A percentile compares a stretch with the other conserved stretches of the same genome.
Conservation (phyloP, 2,888 invertebrate species). For the Cephalotes varians region DNA sequence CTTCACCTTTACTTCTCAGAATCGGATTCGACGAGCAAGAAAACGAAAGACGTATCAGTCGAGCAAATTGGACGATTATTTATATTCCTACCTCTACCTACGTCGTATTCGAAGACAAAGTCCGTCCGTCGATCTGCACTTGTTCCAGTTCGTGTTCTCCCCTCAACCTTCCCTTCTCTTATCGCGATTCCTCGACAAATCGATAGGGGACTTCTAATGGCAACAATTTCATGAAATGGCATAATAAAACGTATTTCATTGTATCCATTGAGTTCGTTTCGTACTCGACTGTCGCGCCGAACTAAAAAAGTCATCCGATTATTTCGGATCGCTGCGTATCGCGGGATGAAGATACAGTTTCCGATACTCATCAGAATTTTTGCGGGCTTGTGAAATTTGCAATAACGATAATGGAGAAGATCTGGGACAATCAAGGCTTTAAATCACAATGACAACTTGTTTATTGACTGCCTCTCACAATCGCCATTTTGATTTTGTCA, state of each 20-base stretch:
- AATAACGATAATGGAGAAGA: not conserved
- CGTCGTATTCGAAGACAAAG: slow-evolving; percentile 30
- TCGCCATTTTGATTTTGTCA: not conserved
- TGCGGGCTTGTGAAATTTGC: slow-evolving; percentile 12
- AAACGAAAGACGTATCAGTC: slow-evolving; percentile 66
- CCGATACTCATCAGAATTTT: slow-evolving; percentile 1
- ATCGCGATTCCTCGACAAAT: slow-evolving; percentile 69
- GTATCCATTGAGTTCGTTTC: slow-evolving; percentile 55
- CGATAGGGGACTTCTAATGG: slow-evolving; percentile 72
- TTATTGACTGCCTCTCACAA: not conserved
- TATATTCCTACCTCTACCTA: slow-evolving; percentile 72
- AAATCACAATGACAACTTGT: not conserved
- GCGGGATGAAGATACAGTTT: slow-evolving; percentile 4
- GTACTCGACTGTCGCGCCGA: slow-evolving; percentile 50
- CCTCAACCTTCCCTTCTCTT: not conserved
- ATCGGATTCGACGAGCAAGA: slow-evolving; percentile 19
- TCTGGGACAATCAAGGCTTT: too few relatives aligned
- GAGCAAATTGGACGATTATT: slow-evolving; percentile 80
- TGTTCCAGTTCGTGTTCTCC: not conserved
- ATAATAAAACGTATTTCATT: slow-evolving; percentile 77
- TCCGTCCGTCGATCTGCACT: slow-evolving; percentile 19
- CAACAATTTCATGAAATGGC: slow-evolving; percentile 75
- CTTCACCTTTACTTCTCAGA: slow-evolving; percentile 12
- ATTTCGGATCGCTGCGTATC: slow-evolving; percentile 39
- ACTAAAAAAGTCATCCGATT: slow-evolving; percentile 42